These are phyloP conservation scores for Leistus spinibarbis DNA, from an alignment of 2,888 invertebrate genomes.

Conservation along the genomic window DNA sequence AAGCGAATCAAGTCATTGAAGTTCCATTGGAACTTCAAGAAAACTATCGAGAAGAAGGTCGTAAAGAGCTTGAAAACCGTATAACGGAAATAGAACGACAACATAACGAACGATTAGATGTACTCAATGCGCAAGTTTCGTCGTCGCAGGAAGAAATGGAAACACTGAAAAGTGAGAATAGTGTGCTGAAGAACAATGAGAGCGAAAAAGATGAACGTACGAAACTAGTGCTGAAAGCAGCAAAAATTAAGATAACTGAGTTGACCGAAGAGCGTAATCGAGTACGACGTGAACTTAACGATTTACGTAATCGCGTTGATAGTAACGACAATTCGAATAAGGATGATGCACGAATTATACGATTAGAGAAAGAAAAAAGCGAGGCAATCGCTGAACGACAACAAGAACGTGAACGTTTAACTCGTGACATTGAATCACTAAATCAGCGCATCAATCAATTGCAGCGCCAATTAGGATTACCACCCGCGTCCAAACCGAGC, in stretches of 20 bases:
- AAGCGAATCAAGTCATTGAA: slow-evolving; percentile 58
- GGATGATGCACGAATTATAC: slow-evolving; percentile 61
- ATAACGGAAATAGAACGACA: slow-evolving; percentile 56
- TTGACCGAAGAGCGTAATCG: slow-evolving; percentile 72
- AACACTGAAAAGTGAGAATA: slow-evolving; percentile 61
- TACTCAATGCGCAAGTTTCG: slow-evolving; percentile 57
- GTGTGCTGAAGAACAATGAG: slow-evolving; percentile 54
- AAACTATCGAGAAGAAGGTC: slow-evolving; percentile 58
- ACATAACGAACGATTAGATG: slow-evolving; percentile 58
- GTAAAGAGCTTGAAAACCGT: slow-evolving; percentile 56
- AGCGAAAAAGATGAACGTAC: slow-evolving; percentile 58
- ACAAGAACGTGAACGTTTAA: slow-evolving; percentile 59
- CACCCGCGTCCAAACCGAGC: slow-evolving; percentile 71
- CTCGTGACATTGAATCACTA: slow-evolving; percentile 71
- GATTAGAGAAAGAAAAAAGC: slow-evolving; percentile 75
- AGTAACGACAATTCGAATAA: slow-evolving; percentile 60
- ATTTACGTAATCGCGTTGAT: slow-evolving; percentile 61
- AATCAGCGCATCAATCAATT: slow-evolving; percentile 72
- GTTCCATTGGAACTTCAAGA: slow-evolving; percentile 55
- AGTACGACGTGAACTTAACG: slow-evolving; percentile 64
- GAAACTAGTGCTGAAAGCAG: slow-evolving; percentile 69
- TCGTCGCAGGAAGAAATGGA: slow-evolving; percentile 61
- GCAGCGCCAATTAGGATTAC: slow-evolving; percentile 68
- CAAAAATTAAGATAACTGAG: slow-evolving; percentile 74
- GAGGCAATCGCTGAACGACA: slow-evolving; percentile 67